phyloP scores from a whole-genome alignment of 2,888 invertebrate species.

The Villa cingulata region DNA sequence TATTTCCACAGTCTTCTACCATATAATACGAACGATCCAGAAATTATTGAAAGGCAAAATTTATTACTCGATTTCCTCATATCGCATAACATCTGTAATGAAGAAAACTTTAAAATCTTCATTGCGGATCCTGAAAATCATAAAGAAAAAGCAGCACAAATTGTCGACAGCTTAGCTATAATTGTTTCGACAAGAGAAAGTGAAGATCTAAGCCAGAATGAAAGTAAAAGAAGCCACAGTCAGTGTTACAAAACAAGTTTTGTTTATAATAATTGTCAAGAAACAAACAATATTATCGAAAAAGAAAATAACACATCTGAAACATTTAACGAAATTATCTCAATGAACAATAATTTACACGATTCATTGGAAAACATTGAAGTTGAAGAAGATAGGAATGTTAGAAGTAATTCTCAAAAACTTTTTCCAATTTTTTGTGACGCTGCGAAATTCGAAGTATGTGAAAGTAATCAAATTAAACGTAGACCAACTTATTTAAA shows the following conservation, averaged over 20 bases:
- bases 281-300: background rate
- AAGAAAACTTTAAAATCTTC: conserved; percentile 31
- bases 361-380: no score
- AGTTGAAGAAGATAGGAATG: conserved; percentile 5
- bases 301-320: no score
- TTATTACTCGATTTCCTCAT: conserved; percentile 30
- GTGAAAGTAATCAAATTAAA: background rate
- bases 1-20: conserved; percentile 27
- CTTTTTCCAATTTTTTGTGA: conserved; percentile 38
- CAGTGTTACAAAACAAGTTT: no score
- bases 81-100: conserved; percentile 30
- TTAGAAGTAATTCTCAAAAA: conserved; percentile 18
- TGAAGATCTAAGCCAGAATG: background rate
- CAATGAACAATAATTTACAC: no score
- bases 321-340: no score
- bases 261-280: background rate
- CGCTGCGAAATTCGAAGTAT: background rate
- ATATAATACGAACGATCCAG: conserved; percentile 27
- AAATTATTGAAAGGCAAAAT: conserved; percentile 27
- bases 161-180: conserved; percentile 26
- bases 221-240: background rate
- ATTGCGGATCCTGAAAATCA: conserved; percentile 32
- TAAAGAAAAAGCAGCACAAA: conserved; percentile 26
- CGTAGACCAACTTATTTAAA: background rate
- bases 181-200: conserved; percentile 15